Evolutionary conservation across 2,113 vertebrate species (phyloP), one percentile per base, ranked within the genome.

Genomic region (Trogon surrucura): DNA sequence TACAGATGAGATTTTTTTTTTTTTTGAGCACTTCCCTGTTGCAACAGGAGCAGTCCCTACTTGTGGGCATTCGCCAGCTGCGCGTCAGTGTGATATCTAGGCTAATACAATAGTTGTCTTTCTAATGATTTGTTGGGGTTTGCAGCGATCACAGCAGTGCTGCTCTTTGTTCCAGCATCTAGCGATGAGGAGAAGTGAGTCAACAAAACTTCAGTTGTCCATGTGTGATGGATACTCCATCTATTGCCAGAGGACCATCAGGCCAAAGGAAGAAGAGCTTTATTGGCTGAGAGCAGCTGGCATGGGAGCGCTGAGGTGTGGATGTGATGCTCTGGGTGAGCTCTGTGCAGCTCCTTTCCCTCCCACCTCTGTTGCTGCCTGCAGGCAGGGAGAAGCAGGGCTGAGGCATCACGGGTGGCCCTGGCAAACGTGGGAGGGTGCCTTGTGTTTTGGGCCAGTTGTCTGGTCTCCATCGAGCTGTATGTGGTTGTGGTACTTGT

Each of bases 381-480:
- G 11, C 16, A 3, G 47, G 36, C 41, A 58, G 26, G 34, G n/a
- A 11, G 1, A 20, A 36, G 69, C 21, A 6, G 30, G 36, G 51
- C 32, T 7, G 38, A 34, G 54, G 32, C 7, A 13, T 3, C 1
- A 0, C 9, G 7, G 23, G 6, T 16, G 26, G 62, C 13, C 65
- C 0, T 0, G 53, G 51, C 29, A 4, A 3, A 18, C 3, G 34
- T 18, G 3, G 57, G 56, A 36, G n/a, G 11, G 32, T 10, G 41
- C 30, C 16, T 30, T 8, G 51, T 2, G 4, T 13, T 78, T 41
- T 8, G 50, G 54, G 74, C 13, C 26, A 1, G 13, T 6, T 1
- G 0, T 34, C n/a, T 38, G 32, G 47, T 70, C 26, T 20, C 41
- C 1, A 0, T 30, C 0, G 4, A 1, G 13, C 14, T 18, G 36